Base-by-base conservation (phyloP, 2,797 vertebrate genomes). In the Amblyopsis hoosieri region DNA sequence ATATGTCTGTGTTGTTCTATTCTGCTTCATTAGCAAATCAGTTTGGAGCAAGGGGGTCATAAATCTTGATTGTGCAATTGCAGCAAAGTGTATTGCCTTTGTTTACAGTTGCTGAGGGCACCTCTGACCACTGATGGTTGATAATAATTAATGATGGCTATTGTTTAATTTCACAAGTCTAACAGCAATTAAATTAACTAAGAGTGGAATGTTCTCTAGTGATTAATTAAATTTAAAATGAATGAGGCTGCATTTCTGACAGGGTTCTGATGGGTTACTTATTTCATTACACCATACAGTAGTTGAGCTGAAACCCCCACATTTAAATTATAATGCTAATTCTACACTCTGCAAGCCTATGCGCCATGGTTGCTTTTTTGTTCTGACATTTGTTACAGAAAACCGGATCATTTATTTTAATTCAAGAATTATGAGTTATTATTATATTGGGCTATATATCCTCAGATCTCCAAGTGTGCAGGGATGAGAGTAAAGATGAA, bases 71-170 rank as follows among this genome's bases (percentile, higher is more conserved):
- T 62, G 66, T 78, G 79, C 80, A 53, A 53, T 60, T 72, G 87
- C 84, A 86, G 87, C 84, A 83, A 67, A 80, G 73, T 64, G 52
- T n/a, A 50, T 57, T 10, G 72, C 68, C 63, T 70, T 78, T 87
- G 73, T 90, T 90, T 82, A 85, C 81, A 57, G 54, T 72, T 61
- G 72, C 71, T 62, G 62, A 67, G 83, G 68, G 78, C 79, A 80
- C 75, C 79, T 85, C 77, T 78, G 83, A 85, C 78, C 81, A 80
- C 69, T 66, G 80, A 85, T 87, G 80, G 74, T 82, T 83, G 65
- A 71, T 75, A 83, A 87, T 89, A 92, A 91, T 92, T 90, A 84
- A 86, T 87, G 83, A 70, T 61, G 67, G 59, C 56, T 67, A 80
- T 86, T 88, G 85, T 91, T 74, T 88, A 69, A 68, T 72, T 84